A percentile compares a stretch with the other conserved stretches of the same genome.
These are phyloP conservation scores for Dendrolimus houi DNA, from an alignment of 2,888 invertebrate species.

Conservation along the genomic window DNA sequence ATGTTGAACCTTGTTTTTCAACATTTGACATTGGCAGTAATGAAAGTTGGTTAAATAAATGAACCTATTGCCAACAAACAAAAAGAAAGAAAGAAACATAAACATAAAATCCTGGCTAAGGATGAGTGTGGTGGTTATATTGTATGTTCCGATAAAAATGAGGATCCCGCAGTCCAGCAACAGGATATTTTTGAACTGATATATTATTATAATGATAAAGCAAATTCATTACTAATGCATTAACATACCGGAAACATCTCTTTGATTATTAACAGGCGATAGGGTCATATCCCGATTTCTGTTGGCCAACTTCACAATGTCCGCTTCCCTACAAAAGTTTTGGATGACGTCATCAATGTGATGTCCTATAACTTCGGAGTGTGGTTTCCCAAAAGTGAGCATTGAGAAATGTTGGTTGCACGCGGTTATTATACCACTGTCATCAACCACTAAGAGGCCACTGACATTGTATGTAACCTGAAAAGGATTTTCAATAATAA, in stretches of 20 bases:
- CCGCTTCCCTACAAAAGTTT: slow-evolving; percentile 77
- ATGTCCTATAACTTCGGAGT: slow-evolving; percentile 75
- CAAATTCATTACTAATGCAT: too few relatives aligned
- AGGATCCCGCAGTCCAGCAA: too few relatives aligned
- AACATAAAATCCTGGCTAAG: too few relatives aligned
- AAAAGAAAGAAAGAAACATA: too few relatives aligned
- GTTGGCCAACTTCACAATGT: slow-evolving; percentile 56
- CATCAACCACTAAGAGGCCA: slow-evolving; percentile 79
- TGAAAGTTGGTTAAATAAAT: too few relatives aligned
- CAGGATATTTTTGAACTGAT: too few relatives aligned
- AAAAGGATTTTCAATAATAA: slow-evolving; percentile 1
- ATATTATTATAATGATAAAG: too few relatives aligned
- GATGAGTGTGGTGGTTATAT: too few relatives aligned
- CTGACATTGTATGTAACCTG: slow-evolving; percentile 80
- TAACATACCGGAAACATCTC: slow-evolving; percentile 50
- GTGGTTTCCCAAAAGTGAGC: slow-evolving; percentile 79
- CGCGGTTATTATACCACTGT: slow-evolving; percentile 78
- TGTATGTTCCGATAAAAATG: too few relatives aligned
- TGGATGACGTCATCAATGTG: slow-evolving; percentile 76
- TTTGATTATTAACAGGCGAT: slow-evolving; percentile 72
- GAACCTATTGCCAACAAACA: too few relatives aligned
- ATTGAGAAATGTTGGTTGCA: slow-evolving; percentile 82
- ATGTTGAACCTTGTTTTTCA: too few relatives aligned
- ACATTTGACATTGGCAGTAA: too few relatives aligned
- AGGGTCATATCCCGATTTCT: slow-evolving; percentile 70